Conservation (phyloP, 2,888 invertebrate genomes). For the Imbricaverruca yamaguchii region DNA sequence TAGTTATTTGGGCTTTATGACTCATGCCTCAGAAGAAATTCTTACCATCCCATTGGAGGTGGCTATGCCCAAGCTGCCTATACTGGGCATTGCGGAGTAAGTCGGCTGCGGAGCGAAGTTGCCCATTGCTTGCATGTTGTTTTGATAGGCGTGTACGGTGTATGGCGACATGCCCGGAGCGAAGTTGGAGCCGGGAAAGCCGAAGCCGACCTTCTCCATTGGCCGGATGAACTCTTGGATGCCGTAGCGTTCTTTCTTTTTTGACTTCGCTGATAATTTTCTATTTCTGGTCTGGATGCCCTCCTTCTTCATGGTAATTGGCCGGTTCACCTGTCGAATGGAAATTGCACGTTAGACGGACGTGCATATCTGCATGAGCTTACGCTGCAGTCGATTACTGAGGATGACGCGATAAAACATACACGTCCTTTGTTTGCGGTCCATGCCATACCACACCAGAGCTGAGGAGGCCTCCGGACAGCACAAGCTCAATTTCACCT, state of each 20-base stretch:
- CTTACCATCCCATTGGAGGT: slow-evolving; percentile 19
- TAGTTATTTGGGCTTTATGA: too few species aligned
- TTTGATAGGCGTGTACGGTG: slow-evolving; percentile 1
- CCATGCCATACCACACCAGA: neutral
- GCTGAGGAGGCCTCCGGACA: neutral
- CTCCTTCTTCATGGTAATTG: slow-evolving; percentile 35
- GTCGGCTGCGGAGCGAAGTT: slow-evolving; percentile 9
- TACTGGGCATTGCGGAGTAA: slow-evolving; percentile 10
- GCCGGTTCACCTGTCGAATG: slow-evolving; percentile 29
- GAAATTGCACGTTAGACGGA: too few species aligned
- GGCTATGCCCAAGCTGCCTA: slow-evolving; percentile 20
- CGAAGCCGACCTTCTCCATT: slow-evolving; percentile 23
- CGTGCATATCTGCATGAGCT: neutral
- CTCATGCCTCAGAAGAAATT: too few species aligned
- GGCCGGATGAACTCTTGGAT: slow-evolving; percentile 20
- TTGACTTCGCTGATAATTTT: slow-evolving; percentile 32
- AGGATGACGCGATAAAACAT: neutral
- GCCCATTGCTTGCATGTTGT: slow-evolving; percentile 18
- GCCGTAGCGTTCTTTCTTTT: slow-evolving; percentile 31
- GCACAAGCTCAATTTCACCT: neutral
- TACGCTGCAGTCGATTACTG: too few species aligned
- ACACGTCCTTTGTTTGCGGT: neutral
- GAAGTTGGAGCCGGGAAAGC: slow-evolving; percentile 19
- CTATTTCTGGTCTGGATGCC: slow-evolving; percentile 34
- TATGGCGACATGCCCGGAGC: slow-evolving; percentile 11